These are phyloP conservation scores for Prionailurus viverrinus DNA, from an alignment of 2,113 vertebrate genomes.

Conservation along the genomic window DNA sequence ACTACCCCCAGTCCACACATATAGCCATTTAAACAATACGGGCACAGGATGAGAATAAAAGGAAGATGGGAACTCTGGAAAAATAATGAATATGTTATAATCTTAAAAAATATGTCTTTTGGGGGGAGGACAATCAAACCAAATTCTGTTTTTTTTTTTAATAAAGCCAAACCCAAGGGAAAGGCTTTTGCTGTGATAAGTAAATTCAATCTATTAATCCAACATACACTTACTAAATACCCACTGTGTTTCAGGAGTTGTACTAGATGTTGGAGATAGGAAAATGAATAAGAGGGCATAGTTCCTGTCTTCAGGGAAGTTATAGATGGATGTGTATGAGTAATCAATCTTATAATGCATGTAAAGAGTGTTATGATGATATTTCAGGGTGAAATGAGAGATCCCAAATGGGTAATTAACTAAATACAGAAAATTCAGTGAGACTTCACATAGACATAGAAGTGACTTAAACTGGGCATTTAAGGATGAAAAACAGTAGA, in stretches of 20 bases:
- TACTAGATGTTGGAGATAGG: background rate
- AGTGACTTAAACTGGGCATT: background rate
- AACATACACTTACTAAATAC: background rate
- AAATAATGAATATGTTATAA: background rate
- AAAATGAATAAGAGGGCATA: background rate
- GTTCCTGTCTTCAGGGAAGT: background rate
- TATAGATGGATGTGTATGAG: background rate
- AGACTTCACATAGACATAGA: background rate
- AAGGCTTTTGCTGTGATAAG: background rate
- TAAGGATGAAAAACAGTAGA: background rate
- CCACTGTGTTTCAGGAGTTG: background rate
- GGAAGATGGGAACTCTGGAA: background rate
- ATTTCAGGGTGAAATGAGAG: conserved; percentile 3
- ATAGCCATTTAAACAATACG: background rate
- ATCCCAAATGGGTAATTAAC: background rate
- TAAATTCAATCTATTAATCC: background rate
- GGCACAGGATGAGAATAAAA: background rate
- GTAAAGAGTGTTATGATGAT: background rate
- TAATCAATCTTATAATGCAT: background rate
- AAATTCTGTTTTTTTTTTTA: too few relatives aligned
- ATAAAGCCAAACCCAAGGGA: background rate
- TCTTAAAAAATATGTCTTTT: background rate
- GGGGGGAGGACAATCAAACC: background rate
- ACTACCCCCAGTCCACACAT: background rate
- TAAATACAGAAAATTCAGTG: background rate